A percentile compares a stretch with the other conserved stretches of the same genome.
These are phyloP conservation scores for Orestias chungarensis DNA, from an alignment of 2,797 vertebrate genomes.

Conservation along the genomic window DNA sequence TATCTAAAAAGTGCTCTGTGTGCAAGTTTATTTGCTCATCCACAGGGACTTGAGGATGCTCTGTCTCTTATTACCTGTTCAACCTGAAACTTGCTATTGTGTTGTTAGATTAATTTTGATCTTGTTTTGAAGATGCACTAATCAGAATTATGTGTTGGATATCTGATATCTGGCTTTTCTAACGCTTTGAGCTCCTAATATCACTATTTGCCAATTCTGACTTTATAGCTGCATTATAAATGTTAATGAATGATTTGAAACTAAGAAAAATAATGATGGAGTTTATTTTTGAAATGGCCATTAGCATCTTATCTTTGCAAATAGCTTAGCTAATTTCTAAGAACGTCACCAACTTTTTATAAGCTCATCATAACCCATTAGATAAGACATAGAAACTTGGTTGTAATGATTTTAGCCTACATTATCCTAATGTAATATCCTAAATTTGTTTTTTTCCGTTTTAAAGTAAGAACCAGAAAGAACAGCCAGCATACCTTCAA, in stretches of 20 bases:
- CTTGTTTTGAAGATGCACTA: background rate
- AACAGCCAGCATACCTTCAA: background rate
- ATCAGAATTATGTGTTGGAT: background rate
- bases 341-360: background rate
- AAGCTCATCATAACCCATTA: background rate
- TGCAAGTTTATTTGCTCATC: slow-evolving; percentile 40
- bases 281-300: background rate
- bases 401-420: background rate
- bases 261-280: background rate
- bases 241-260: too few species aligned
- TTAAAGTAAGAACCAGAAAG: background rate
- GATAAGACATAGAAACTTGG: background rate
- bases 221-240: too few species aligned
- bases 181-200: background rate
- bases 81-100: slow-evolving; percentile 28
- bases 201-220: background rate
- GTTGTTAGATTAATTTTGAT: background rate
- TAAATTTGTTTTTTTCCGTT: background rate
- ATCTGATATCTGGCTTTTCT: background rate
- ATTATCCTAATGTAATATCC: too few species aligned
- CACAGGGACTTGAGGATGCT: slow-evolving; percentile 27
- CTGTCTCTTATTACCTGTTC: slow-evolving; percentile 38
- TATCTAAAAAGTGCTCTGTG: slow-evolving; percentile 45
- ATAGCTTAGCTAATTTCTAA: background rate
- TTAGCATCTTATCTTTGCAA: background rate